Base-by-base conservation (phyloP, 2,888 invertebrate genomes). In the Scaptomyza flava region DNA sequence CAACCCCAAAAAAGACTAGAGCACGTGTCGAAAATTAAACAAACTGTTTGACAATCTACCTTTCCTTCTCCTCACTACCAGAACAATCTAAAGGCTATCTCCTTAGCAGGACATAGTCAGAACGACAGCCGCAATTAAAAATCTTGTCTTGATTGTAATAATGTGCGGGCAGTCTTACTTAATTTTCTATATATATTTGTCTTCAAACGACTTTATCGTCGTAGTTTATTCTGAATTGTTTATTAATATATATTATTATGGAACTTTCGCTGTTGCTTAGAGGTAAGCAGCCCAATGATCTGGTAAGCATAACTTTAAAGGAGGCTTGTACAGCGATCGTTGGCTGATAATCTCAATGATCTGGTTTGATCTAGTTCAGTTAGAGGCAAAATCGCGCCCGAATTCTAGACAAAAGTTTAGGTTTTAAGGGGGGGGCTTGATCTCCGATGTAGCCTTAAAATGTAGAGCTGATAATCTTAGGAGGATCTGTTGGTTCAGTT, bases 11-110 rank as follows among this genome's bases (percentile, higher is more conserved):
- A 27, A 62, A 61, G 9, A 7, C 23, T 5, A 30, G 9, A n/a
- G 34, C 87, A 81, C 81, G 87, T 86, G 81, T 61, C 84, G 52
- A 27, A 74, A 86, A 84, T 81, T 86, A 78, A 81, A 72, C 63
- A 74, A 83, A 86, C 78, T 68, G 63, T 53, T 83, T 83, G 62
- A 71, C 83, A 86, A 86, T 79, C 59, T 14, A 12, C 33, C 46
- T 11, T 33, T 14, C 31, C n/a, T 34, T 38, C 36, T 20, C 5
- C 14, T 8, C 14, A 23, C 43, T 17, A 12, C 27, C 42, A 34
- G 17, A 54, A 31, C 36, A 33, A 27, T 43, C 27, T 30, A n/a
- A 14, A 9, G 23, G 6, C 41, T 9, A 14, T 43, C 33, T 43
- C 57, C 31, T 38, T 34, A 33, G 17, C 23, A 31, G 33, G 30